These are phyloP conservation scores for Amblyopsis rosae DNA, from an alignment of 2,113 vertebrate species.

Conservation along the genomic window DNA sequence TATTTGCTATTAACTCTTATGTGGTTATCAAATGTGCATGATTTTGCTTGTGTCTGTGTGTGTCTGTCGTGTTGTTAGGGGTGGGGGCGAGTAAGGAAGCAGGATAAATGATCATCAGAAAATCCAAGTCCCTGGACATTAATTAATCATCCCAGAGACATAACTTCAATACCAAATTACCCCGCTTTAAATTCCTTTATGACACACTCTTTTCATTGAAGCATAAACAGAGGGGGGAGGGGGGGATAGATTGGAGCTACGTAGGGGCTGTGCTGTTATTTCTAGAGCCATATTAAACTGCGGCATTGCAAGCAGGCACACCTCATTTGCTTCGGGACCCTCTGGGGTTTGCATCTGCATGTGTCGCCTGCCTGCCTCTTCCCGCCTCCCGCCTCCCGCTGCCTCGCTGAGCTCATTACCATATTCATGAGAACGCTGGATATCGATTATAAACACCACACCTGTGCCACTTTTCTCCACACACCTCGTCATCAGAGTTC, in stretches of 20 bases:
- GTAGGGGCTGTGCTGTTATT: constrained; percentile 64
- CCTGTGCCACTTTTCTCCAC: constrained; percentile 62
- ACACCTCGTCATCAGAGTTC: constrained; percentile 19
- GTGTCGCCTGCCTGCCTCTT: constrained; percentile 52
- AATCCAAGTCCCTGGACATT: constrained; percentile 55
- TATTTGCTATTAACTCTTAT: constrained; percentile 4
- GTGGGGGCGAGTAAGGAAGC: constrained; percentile 36
- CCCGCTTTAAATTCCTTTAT: constrained; percentile 38
- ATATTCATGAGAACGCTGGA: constrained; percentile 69
- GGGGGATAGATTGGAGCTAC: constrained; percentile 61
- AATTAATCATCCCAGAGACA: constrained; percentile 67
- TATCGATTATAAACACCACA: constrained; percentile 71
- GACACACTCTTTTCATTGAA: constrained; percentile 43
- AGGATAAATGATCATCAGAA: constrained; percentile 63
- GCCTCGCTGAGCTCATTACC: constrained; percentile 64
- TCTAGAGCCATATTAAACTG: constrained; percentile 70
- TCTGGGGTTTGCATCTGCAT: constrained; percentile 65
- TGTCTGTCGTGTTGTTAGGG: constrained; percentile 3
- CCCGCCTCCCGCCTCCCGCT: neutral
- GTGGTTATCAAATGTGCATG: constrained; percentile 15
- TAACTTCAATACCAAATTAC: constrained; percentile 62
- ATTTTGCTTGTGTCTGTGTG: neutral
- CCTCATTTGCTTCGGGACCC: constrained; percentile 70
- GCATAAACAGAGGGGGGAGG: constrained; percentile 35
- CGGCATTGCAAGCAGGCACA: constrained; percentile 62